Evolutionary conservation across 2,797 vertebrate genomes (phyloP).

Genomic region (Rhynchonycteris naso): DNA sequence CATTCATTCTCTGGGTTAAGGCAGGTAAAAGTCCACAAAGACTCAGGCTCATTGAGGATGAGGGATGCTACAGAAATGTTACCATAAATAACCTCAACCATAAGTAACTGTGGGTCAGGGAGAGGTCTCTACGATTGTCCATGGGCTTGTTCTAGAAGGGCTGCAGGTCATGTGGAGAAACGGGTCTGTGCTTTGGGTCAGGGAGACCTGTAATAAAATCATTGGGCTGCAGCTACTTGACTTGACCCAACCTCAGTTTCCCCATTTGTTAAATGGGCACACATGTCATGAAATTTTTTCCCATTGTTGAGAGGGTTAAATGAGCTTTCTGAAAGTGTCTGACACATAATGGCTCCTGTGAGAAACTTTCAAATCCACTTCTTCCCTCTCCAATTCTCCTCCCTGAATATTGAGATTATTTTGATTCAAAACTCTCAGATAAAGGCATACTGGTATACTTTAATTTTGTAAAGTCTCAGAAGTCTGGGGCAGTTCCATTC

Average conservation of each 20-base stretch:
- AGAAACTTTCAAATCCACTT: neutral
- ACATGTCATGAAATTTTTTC: neutral
- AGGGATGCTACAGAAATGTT: neutral
- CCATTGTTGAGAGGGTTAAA: neutral
- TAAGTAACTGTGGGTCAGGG: neutral
- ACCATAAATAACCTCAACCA: neutral
- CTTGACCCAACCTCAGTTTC: neutral
- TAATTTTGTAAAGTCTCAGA: neutral
- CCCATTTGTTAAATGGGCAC: neutral
- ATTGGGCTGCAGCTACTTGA: neutral
- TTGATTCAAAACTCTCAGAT: neutral
- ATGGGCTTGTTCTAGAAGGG: neutral
- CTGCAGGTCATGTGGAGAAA: neutral
- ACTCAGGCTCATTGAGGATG: neutral
- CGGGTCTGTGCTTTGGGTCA: neutral
- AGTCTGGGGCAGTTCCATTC: neutral
- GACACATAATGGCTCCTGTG: neutral
- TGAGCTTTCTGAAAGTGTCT: neutral
- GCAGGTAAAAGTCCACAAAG: neutral
- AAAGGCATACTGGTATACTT: neutral
- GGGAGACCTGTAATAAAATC: neutral
- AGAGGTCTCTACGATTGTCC: neutral
- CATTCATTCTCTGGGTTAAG: neutral
- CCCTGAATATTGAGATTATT: neutral
- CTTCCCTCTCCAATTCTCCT: neutral